Evolutionary conservation across 1,140 invertebrate species (phyloP).

Genomic region (Drosophila auraria): DNA sequence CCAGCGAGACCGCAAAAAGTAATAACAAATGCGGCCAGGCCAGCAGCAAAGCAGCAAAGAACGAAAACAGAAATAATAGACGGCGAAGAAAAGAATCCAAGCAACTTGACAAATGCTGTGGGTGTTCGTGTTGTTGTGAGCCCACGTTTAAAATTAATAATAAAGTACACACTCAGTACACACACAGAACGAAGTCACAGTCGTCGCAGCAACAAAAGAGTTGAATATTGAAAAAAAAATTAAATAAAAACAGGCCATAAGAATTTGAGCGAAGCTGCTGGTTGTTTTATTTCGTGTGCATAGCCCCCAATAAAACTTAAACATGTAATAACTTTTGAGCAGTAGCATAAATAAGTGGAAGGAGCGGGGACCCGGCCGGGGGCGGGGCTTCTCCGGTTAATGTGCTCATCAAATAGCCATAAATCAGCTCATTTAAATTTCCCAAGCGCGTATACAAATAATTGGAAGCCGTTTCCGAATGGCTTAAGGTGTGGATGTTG

Average conservation of each 20-base stretch:
- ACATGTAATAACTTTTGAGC: constrained; percentile 60
- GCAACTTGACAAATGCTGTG: constrained; percentile 76
- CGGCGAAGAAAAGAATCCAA: constrained; percentile 58
- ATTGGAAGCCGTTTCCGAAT: constrained; percentile 38
- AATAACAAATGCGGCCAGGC: constrained; percentile 79
- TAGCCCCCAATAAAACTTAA: constrained; percentile 51
- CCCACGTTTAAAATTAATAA: constrained; percentile 79
- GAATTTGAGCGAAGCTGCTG: constrained; percentile 54
- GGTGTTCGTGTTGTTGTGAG: constrained; percentile 68
- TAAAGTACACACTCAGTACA: constrained; percentile 67
- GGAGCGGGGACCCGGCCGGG: background rate
- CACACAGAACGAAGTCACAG: constrained; percentile 4
- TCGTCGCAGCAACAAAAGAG: constrained; percentile 49
- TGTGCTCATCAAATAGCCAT: constrained; percentile 77
- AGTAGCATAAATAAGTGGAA: constrained; percentile 22
- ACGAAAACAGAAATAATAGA: constrained; percentile 28
- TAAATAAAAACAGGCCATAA: constrained; percentile 35
- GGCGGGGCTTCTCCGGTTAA: constrained; percentile 42
- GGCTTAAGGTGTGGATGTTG: constrained; percentile 48
- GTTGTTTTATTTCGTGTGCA: constrained; percentile 26
- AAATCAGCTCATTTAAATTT: constrained; percentile 79
- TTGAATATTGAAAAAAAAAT: constrained; percentile 51
- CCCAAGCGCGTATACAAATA: constrained; percentile 13
- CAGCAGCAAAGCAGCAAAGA: constrained; percentile 34
- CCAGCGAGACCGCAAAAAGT: constrained; percentile 62